Base-by-base conservation (phyloP, 2,888 invertebrate species). In the Noctua janthe region DNA sequence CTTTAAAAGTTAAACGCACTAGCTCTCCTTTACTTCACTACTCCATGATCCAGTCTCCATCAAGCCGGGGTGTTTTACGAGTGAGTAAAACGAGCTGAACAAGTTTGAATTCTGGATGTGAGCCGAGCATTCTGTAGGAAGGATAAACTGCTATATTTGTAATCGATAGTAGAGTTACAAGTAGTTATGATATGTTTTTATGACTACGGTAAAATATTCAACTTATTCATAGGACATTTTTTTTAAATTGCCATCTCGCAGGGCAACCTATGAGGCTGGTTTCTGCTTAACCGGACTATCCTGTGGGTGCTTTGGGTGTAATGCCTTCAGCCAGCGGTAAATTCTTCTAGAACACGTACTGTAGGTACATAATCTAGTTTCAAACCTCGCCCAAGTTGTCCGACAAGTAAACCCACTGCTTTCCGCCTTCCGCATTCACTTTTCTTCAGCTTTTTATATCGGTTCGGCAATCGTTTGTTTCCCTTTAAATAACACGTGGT, bases 11-110 rank as follows among this genome's bases (percentile, higher is more conserved):
- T 23, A 15, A 29, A 20, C 1, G 20, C 0, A 35, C 43, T 62
- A 43, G 15, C 15, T 1, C 70, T 85, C 80, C 75, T 56, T 80
- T 87, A 39, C 1, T 0, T 15, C 2, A 10, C 7, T 71, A 71
- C 69, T 84, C 80, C 6, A 20, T 84, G 72, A 10, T 23, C 0
- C 47, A 66, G 20, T 69, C 6, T 23, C 71, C 64, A 79, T 76
- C 70, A 66, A 43, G 56, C 78, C 29, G 35, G 43, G 73, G 74
- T 87, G 77, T 81, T 86, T 85, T 88, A 86, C 78, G 88, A 86
- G 88, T 70, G 47, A 74, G 76, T 80, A 54, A 76, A 85, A 86
- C 88, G 71, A 71, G 86, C 86, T 74, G 75, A 82, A 88, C 88
- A 69, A 82, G 86, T 86, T 88, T 76, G n/a, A 39, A 78, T 78